Evolutionary conservation across 2,113 vertebrate genomes (phyloP).

Genomic region (Hemiprocne comata): DNA sequence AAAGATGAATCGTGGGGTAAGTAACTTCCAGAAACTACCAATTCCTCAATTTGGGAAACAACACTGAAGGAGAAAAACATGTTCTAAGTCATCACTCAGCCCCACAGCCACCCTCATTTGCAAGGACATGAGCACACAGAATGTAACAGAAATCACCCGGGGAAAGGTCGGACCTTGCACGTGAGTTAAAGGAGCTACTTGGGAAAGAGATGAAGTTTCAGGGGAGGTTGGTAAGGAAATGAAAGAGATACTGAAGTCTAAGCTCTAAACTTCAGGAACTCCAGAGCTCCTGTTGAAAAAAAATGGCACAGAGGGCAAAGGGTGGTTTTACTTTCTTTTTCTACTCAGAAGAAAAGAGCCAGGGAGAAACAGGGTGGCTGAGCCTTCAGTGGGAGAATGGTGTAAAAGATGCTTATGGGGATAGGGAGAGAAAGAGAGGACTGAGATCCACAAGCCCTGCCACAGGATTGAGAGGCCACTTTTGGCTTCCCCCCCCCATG

Average conservation of each 20-base stretch:
- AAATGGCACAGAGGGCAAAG: neutral
- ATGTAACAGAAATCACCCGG: neutral
- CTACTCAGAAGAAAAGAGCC: neutral
- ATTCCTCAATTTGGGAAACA: neutral
- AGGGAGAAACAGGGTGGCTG: neutral
- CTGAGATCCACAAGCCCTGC: neutral
- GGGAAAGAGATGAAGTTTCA: neutral
- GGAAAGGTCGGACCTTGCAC: rapidly evolving
- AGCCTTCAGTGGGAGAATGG: neutral
- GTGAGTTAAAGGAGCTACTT: neutral
- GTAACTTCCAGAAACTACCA: neutral
- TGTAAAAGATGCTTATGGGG: rapidly evolving
- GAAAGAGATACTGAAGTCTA: neutral
- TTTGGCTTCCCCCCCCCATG: neutral
- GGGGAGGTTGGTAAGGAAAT: neutral
- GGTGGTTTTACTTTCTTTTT: neutral
- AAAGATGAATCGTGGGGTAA: constrained; percentile 48
- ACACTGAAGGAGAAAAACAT: neutral
- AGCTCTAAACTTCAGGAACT: neutral
- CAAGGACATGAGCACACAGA: rapidly evolving
- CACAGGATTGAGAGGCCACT: neutral
- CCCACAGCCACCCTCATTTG: rapidly evolving
- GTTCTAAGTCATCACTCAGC: neutral
- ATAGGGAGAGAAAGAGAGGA: neutral
- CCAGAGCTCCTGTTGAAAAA: neutral